A percentile compares a stretch with the other conserved stretches of the same genome.
Evolutionary conservation across 2,797 vertebrate species (phyloP).

Genomic region (Helarctos malayanus): DNA sequence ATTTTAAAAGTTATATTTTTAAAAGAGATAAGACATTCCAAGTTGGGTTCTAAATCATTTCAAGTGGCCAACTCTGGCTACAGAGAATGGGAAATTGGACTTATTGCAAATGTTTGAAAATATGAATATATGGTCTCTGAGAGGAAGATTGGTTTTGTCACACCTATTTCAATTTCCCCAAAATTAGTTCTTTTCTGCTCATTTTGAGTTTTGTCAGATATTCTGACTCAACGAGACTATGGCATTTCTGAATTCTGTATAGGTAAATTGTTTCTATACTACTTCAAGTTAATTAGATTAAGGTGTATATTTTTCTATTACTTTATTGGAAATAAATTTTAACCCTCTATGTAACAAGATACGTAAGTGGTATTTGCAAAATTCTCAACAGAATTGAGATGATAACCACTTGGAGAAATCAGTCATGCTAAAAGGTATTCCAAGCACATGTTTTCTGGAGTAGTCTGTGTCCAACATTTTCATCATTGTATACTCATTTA

Average conservation of each 20-base stretch:
- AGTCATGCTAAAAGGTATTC: background rate
- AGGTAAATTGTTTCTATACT: background rate
- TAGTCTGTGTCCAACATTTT: background rate
- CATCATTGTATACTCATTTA: background rate
- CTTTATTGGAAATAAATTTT: slow-evolving; percentile 19
- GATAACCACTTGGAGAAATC: background rate
- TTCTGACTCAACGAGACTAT: background rate
- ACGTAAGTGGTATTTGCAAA: background rate
- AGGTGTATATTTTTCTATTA: background rate
- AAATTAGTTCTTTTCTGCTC: slow-evolving; percentile 36
- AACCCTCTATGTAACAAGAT: background rate
- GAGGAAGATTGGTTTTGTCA: background rate
- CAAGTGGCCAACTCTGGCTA: background rate
- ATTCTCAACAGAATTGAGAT: background rate
- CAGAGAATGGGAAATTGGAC: background rate
- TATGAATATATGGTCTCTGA: background rate
- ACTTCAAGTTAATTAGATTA: background rate
- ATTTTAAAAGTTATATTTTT: slow-evolving; percentile 45
- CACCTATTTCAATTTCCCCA: background rate
- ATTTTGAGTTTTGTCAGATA: slow-evolving; percentile 3
- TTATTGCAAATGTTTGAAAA: slow-evolving; percentile 52
- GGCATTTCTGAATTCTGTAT: background rate
- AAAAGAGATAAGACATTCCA: background rate
- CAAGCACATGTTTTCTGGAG: background rate
- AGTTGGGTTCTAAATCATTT: background rate